phyloP scores from a whole-genome alignment of 2,113 vertebrate genomes.

The Barbus barbus region DNA sequence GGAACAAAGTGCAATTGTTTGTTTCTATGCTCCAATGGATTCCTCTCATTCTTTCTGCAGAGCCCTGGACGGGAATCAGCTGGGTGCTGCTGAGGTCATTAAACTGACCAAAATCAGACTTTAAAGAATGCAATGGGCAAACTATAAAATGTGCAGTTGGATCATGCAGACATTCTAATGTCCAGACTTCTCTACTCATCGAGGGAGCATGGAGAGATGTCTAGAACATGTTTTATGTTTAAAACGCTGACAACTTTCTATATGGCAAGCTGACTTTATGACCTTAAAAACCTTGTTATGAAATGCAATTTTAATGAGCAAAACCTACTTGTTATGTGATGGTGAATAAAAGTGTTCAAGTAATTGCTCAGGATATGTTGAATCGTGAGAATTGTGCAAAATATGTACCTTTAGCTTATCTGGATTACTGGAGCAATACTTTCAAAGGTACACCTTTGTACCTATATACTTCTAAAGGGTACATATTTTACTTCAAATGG shows the following conservation, averaged over 20 bases:
- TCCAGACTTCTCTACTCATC: not conserved
- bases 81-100: slow-evolving; percentile 88
- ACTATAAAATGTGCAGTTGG: not conserved
- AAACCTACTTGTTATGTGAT: not conserved
- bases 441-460: not conserved
- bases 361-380: not conserved
- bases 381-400: not conserved
- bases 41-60: slow-evolving; percentile 90
- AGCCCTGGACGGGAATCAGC: slow-evolving; percentile 86
- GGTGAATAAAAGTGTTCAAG: not conserved
- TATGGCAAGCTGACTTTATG: not conserved
- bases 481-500: not conserved
- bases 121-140: not conserved
- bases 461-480: not conserved
- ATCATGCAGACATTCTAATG: not conserved
- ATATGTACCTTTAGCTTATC: not conserved
- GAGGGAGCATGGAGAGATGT: not conserved
- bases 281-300: not conserved
- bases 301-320: too few relatives aligned
- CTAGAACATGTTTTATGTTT: not conserved
- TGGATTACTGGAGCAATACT: not conserved
- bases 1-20: slow-evolving; percentile 84
- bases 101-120: slow-evolving; percentile 79
- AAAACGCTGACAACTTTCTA: not conserved
- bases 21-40: slow-evolving; percentile 92